Base-by-base conservation (phyloP, 1,140 invertebrate genomes). In the Pissodes strobi region DNA sequence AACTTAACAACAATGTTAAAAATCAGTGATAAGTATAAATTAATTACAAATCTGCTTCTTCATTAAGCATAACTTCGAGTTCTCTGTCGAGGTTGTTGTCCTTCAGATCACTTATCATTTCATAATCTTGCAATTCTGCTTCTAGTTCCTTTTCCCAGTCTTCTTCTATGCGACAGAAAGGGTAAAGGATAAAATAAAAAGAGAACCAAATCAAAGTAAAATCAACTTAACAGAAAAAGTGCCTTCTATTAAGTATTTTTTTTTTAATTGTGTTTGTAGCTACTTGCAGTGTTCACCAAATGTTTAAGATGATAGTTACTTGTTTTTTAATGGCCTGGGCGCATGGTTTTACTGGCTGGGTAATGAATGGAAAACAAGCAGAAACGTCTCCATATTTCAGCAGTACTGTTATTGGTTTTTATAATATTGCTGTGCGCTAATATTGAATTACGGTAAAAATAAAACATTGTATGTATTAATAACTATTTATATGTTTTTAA, bases 91-190 rank as follows among this genome's bases (percentile, higher is more conserved):
- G 72, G 59, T 74, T 73, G 45, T 73, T 69, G 57, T 68, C 73
- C 66, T 72, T 75, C 5, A 66, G 57, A 58, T 67, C 69, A 22
- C 80, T 82, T 6, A 95, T 90, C 57, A 95, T 89, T 78, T 96
- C 93, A 79, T 92, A 95, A 76, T 95, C 93, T 80, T 94, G 91
- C 66, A 95, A 84, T 82, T 95, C 93, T 46, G 91, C 90, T 79
- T 94, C 91, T 74, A 95, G 82, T 80, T 95, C 93, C 74, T 91
- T 90, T 82, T 95, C 93, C 92, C 93, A 94, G 82, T 94, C 91
- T 82, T 94, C 91, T 85, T 93, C 89, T 87, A 71, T 55, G 39
- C 46, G 64, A 68, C 30, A 58, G 49, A 69, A 66, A 72, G 63
- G 62, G 71, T 57, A 51, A 69, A 68, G 72, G 67, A 68, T 68